A percentile compares a stretch with the other conserved stretches of the same genome.
Evolutionary conservation across 1,140 invertebrate species (phyloP).

Genomic region (Notospermus geniculatus): DNA sequence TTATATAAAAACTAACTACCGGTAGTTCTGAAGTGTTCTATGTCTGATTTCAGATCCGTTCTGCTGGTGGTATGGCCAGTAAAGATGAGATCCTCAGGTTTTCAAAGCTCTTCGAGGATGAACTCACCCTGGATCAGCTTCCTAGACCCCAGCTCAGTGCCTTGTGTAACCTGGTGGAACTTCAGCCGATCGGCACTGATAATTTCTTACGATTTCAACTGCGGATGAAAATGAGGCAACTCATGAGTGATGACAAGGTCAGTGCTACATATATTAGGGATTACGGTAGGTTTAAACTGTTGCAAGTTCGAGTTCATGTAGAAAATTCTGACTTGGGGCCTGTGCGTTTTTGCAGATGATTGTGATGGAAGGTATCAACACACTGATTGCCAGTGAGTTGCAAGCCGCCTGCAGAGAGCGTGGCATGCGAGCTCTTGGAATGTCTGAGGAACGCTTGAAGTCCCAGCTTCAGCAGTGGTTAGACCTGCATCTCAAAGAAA

Average conservation of each 20-base stretch:
- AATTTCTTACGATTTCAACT: conserved; percentile 92
- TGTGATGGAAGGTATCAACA: conserved; percentile 90
- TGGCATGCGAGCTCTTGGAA: conserved; percentile 95
- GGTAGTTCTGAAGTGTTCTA: too few relatives aligned
- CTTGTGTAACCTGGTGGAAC: conserved; percentile 80
- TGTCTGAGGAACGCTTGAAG: conserved; percentile 81
- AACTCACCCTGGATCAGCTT: conserved; percentile 96
- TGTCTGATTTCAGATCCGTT: conserved; percentile 61
- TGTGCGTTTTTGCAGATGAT: conserved; percentile 84
- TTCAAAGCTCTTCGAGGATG: conserved; percentile 95
- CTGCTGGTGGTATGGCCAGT: conserved; percentile 72
- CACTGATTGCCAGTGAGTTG: conserved; percentile 82
- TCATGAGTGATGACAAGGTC: conserved; percentile 91
- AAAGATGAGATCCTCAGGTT: conserved; percentile 96
- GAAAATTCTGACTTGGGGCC: too few relatives aligned
- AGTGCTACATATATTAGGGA: too few relatives aligned
- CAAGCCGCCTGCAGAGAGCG: conserved; percentile 89
- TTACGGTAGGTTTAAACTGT: too few relatives aligned
- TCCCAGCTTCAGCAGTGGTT: conserved; percentile 93
- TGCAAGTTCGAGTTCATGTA: too few relatives aligned
- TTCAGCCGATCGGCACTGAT: conserved; percentile 83
- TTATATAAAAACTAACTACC: too few relatives aligned
- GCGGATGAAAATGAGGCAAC: conserved; percentile 82
- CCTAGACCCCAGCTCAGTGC: conserved; percentile 84
- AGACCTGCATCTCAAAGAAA: conserved; percentile 90